Conservation (phyloP, 2,797 vertebrate genomes). For the Neoniphon sammara region DNA sequence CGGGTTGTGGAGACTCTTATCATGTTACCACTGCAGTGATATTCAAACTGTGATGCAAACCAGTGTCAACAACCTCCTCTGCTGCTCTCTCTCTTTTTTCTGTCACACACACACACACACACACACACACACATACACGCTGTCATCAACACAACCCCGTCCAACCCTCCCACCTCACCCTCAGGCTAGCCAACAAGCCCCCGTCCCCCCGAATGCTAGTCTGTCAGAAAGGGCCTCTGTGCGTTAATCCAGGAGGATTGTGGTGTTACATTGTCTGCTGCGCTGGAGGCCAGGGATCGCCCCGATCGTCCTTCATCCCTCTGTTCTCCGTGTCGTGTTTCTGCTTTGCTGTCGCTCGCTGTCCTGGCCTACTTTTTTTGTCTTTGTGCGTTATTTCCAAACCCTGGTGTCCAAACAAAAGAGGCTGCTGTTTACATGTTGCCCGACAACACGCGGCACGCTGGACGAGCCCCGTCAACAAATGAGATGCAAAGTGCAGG, state of each 20-base stretch:
- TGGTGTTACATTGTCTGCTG: constrained; percentile 54
- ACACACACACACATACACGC: constrained; percentile 27
- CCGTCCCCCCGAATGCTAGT: constrained; percentile 42
- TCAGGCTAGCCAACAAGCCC: neutral
- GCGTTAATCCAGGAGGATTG: constrained; percentile 75
- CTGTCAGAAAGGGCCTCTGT: constrained; percentile 59
- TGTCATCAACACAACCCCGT: constrained; percentile 42
- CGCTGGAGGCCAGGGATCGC: constrained; percentile 13
- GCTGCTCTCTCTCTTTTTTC: neutral
- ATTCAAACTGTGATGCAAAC: constrained; percentile 39
- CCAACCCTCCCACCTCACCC: neutral
- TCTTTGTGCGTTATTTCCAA: constrained; percentile 26
- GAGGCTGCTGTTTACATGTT: constrained; percentile 47
- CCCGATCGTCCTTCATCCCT: constrained; percentile 27
- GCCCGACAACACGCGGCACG: constrained; percentile 11
- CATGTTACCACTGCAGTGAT: neutral
- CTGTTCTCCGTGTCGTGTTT: constrained; percentile 49
- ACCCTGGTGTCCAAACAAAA: constrained; percentile 45
- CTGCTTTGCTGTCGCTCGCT: constrained; percentile 65
- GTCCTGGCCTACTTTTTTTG: constrained; percentile 32
- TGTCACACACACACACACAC: neutral
- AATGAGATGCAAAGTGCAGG: constrained; percentile 64
- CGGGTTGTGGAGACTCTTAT: neutral
- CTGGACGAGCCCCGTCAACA: constrained; percentile 39
- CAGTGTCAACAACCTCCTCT: constrained; percentile 36